Evolutionary conservation across 1,140 invertebrate species (phyloP).

Genomic region (Cephus cinctus): DNA sequence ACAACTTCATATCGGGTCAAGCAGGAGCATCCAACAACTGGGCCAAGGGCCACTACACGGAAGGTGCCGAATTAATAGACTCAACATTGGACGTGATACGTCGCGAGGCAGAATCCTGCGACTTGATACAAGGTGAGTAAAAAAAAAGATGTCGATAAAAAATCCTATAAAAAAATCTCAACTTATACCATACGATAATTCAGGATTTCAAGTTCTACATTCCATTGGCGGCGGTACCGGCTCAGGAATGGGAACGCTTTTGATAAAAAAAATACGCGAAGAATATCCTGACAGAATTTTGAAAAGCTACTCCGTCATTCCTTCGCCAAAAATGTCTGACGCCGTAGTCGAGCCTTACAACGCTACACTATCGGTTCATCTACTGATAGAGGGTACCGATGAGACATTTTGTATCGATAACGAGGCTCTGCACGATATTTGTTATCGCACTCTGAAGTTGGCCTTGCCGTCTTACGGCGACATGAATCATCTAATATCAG

Average conservation of each 20-base stretch:
- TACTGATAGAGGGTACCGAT: slow-evolving; percentile 80
- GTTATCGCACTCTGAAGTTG: slow-evolving; percentile 72
- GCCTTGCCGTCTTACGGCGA: slow-evolving; percentile 78
- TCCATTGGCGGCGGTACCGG: slow-evolving; percentile 79
- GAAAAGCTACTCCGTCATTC: slow-evolving; percentile 83
- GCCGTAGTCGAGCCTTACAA: slow-evolving; percentile 79
- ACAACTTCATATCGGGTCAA: slow-evolving; percentile 68
- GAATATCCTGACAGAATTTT: slow-evolving; percentile 84
- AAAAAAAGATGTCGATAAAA: no score
- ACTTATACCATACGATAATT: no score
- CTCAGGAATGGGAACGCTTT: slow-evolving; percentile 74
- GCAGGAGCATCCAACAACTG: slow-evolving; percentile 67
- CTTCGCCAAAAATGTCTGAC: slow-evolving; percentile 75
- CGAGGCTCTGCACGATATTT: slow-evolving; percentile 79
- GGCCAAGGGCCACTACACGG: slow-evolving; percentile 75
- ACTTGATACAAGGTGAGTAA: slow-evolving; percentile 73
- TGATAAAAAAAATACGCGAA: slow-evolving; percentile 76
- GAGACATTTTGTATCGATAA: slow-evolving; percentile 83
- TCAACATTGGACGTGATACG: slow-evolving; percentile 73
- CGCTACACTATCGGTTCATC: slow-evolving; percentile 75
- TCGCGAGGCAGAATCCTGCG: slow-evolving; percentile 73
- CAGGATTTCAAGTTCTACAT: slow-evolving; percentile 78
- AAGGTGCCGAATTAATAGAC: slow-evolving; percentile 71
- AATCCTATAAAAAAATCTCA: no score
- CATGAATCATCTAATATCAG: slow-evolving; percentile 75